phyloP scores from a whole-genome alignment of 2,888 invertebrate genomes.

The Andrena camellia region DNA sequence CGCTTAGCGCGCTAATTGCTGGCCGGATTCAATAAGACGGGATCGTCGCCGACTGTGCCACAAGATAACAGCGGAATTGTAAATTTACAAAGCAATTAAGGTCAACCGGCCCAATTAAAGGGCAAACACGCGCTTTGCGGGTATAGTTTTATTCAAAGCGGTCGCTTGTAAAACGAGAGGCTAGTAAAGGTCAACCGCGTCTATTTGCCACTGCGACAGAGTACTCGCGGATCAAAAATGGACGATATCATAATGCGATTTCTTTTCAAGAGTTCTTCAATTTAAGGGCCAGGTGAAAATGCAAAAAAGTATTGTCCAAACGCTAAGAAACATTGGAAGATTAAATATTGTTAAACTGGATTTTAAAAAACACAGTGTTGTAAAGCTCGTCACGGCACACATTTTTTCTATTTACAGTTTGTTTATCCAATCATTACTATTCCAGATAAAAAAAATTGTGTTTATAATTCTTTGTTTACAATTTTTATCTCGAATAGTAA shows the following conservation, averaged over 20 bases:
- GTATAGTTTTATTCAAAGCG: conserved; percentile 22
- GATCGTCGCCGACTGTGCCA: background rate
- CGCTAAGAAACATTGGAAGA: too few relatives aligned
- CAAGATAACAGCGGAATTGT: conserved; percentile 18
- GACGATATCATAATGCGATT: conserved; percentile 8
- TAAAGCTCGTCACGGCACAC: too few relatives aligned
- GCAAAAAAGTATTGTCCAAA: too few relatives aligned
- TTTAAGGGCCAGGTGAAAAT: too few relatives aligned
- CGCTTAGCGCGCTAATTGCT: conserved; percentile 10
- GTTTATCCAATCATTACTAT: too few relatives aligned
- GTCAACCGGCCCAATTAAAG: conserved; percentile 40
- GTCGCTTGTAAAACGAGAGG: conserved; percentile 20
- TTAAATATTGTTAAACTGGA: too few relatives aligned
- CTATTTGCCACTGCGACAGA: conserved; percentile 49
- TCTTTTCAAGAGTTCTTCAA: conserved; percentile 31
- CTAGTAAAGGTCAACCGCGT: conserved; percentile 53
- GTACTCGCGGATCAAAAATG: conserved; percentile 29
- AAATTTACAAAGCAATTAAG: conserved; percentile 50
- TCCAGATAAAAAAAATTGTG: too few relatives aligned
- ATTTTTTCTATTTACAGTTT: too few relatives aligned
- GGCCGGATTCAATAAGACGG: conserved; percentile 23
- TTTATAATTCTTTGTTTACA: too few relatives aligned
- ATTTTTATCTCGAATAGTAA: too few relatives aligned
- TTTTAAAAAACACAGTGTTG: too few relatives aligned
- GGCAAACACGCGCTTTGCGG: conserved; percentile 24